Evolutionary conservation across 2,888 invertebrate species (phyloP).

Genomic region (Drosophila ustulata): DNA sequence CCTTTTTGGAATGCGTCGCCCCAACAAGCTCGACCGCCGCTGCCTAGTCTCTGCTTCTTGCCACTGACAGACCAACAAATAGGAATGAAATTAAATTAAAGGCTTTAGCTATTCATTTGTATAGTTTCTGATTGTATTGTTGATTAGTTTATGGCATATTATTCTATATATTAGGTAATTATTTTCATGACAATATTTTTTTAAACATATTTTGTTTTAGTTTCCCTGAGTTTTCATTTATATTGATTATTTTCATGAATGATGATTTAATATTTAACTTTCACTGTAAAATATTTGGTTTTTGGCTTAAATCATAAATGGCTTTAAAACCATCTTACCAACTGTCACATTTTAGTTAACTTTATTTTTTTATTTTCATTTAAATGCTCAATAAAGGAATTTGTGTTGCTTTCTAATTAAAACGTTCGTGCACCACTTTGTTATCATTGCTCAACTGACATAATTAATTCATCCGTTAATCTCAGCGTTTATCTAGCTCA

Average conservation of each 20-base stretch:
- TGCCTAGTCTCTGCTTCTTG: background rate
- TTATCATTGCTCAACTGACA: constrained; percentile 14
- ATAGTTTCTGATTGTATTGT: no score
- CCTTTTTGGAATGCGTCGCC: constrained; percentile 26
- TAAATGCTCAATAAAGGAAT: background rate
- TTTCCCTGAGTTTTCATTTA: no score
- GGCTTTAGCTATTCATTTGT: constrained; percentile 2
- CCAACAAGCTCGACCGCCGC: background rate
- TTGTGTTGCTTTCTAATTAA: background rate
- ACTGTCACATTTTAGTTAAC: background rate
- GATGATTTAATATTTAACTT: background rate
- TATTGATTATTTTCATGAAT: background rate
- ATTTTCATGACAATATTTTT: no score
- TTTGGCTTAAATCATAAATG: background rate
- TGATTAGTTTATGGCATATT: background rate
- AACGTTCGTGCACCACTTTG: background rate
- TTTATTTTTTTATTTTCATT: background rate
- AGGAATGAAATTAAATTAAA: constrained; percentile 15
- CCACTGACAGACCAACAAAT: background rate
- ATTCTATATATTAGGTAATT: background rate
- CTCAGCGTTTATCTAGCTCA: constrained; percentile 27
- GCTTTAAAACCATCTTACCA: background rate
- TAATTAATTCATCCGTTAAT: constrained; percentile 25
- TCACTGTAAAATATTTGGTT: background rate
- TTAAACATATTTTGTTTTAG: no score